Percentiles rank a stretch among this genome's conserved stretches.
Conservation (phyloP, 1,140 invertebrate genomes). For the Holcopasites calliopsidis region DNA sequence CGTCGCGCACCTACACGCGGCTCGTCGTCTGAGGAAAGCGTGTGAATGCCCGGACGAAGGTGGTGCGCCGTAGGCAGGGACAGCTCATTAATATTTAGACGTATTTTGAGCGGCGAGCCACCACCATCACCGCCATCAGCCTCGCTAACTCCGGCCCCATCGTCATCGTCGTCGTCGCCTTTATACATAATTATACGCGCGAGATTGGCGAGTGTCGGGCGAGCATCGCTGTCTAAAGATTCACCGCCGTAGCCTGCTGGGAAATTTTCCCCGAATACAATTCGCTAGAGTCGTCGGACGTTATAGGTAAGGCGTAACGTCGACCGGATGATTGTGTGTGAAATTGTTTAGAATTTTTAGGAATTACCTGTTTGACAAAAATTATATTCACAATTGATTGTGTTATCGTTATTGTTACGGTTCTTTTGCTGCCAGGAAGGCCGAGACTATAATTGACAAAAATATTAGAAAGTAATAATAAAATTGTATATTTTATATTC, state of each 20-base stretch:
- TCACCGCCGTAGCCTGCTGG: conserved; percentile 23
- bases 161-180: conserved; percentile 62
- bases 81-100: conserved; percentile 79
- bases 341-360: too few species aligned
- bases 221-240: conserved; percentile 50
- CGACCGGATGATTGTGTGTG: too few species aligned
- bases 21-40: conserved; percentile 45
- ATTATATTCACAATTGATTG: too few species aligned
- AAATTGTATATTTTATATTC: too few species aligned
- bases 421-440: too few species aligned
- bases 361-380: too few species aligned
- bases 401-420: too few species aligned
- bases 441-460: too few species aligned
- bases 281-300: conserved; percentile 1
- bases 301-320: too few species aligned
- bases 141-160: conserved; percentile 51
- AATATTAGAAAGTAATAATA: too few species aligned
- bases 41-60: conserved; percentile 61
- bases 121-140: conserved; percentile 57
- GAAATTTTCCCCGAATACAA: conserved; percentile 42
- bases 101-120: conserved; percentile 77
- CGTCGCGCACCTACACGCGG: conserved; percentile 37
- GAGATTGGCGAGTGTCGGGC: conserved; percentile 66
- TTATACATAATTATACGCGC: conserved; percentile 78
- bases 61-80: conserved; percentile 74